Evolutionary conservation across 2,797 vertebrate genomes (phyloP), one percentile per base, ranked within the genome.

Genomic region (Sebastiscus albofasciatus): DNA sequence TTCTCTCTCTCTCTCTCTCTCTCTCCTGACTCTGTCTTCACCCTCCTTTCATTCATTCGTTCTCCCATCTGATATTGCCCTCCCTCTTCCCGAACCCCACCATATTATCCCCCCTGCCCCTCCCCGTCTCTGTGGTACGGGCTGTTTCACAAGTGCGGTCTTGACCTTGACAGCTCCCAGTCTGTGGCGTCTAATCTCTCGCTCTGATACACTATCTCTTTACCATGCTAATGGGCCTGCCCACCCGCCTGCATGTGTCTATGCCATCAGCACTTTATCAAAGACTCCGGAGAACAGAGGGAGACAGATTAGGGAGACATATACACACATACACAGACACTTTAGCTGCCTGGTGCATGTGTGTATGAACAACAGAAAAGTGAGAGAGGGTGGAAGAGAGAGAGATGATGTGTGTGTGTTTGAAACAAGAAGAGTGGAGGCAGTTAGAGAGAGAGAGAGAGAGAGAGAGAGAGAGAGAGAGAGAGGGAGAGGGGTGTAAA

Each of bases 251-350:
- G 88, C 82, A 81, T 84, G 87, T 86, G 92, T 85, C 82, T 84
- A 73, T 83, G 92, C 93, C 94, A 95, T 96, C 96, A 95, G 94
- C 90, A 93, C 91, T 96, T 96, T 95, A 96, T 96, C 94, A 90
- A 92, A 93, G 91, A 88, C 93, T 90, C 91, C 12, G 10, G 90
- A 91, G 92, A 94, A 90, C 84, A 88, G 84, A 83, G 82, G 68
- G 75, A 90, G 90, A 83, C 84, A 93, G 95, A 95, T 96, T 94
- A 95, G 86, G 83, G 80, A 90, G 84, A 85, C 81, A 76, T 68
- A 85, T 26, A 81, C 61, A 73, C 86, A 89, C 61, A 89, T 54
- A 58, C 69, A 81, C 72, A 84, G 16, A 80, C 83, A 80, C 73
- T 84, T 82, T 91, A 84, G 82, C 85, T 77, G 86, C 80, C 56